Evolutionary conservation across 2,888 invertebrate species (phyloP).

Genomic region (Tineola bisselliella): DNA sequence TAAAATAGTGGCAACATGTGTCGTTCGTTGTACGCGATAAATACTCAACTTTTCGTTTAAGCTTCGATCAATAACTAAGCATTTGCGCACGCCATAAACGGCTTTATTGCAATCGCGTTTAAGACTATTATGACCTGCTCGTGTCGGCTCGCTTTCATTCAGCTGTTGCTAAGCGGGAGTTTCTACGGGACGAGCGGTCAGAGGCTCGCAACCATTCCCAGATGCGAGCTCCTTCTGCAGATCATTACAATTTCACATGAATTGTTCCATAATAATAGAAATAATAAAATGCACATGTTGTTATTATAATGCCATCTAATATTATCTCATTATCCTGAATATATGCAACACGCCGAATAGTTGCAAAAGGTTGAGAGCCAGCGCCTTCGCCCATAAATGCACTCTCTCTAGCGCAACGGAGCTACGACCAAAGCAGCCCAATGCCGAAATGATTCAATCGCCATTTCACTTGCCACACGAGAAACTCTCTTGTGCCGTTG

Average conservation of each 20-base stretch:
- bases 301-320: too few species aligned
- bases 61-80: slow-evolving; percentile 57
- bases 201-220: slow-evolving; percentile 59
- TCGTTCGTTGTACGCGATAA: slow-evolving; percentile 41
- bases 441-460: slow-evolving; percentile 23
- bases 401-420: slow-evolving; percentile 63
- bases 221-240: too few species aligned
- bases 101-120: slow-evolving; percentile 18
- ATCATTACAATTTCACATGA: too few species aligned
- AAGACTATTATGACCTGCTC: slow-evolving; percentile 20
- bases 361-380: slow-evolving; percentile 51
- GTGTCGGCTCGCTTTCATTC: slow-evolving; percentile 43
- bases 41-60: slow-evolving; percentile 56
- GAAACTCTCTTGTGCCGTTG: slow-evolving; percentile 23
- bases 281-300: too few species aligned
- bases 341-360: background rate
- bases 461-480: slow-evolving; percentile 18
- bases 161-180: slow-evolving; percentile 54
- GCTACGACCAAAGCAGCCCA: slow-evolving; percentile 38
- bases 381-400: slow-evolving; percentile 57
- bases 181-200: slow-evolving; percentile 30
- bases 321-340: too few species aligned
- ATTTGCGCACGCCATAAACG: slow-evolving; percentile 16
- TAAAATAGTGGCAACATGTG: background rate
- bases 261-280: too few species aligned